Base-by-base conservation (phyloP, 2,113 vertebrate species). In the Nicator chloris region DNA sequence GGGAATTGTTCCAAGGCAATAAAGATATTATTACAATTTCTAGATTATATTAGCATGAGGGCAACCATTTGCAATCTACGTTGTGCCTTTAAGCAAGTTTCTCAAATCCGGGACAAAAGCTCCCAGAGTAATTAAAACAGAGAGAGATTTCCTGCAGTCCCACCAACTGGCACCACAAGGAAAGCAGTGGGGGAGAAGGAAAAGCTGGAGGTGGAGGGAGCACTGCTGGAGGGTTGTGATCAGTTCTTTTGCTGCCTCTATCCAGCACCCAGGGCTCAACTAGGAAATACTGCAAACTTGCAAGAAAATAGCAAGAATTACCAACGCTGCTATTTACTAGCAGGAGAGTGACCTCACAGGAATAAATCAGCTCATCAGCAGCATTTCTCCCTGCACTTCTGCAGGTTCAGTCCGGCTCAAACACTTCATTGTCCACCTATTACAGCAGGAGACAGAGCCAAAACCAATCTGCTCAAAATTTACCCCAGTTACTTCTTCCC, bases 1-100 rank as follows among this genome's bases (percentile, higher is more conserved):
- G 66, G 65, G 79, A 87, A 82, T 68, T 59, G 65, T 33, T 91
- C 91, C 82, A 70, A 64, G 60, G 10, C 2, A 4, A 77, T 65
- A 70, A 53, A 88, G 66, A 90, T 82, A 86, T 50, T 78, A 91
- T 70, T 90, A 71, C 82, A 63, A 57, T 84, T 83, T 90, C 92
- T 75, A 75, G 86, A 68, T 93, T 86, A 76, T 49, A 86, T 82
- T 83, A 92, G 76, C 76, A 40, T 2, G 40, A 84, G 72, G 82
- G 53, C 60, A 60, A 64, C 56, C 72, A 68, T 59, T 83, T 70
- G 60, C 47, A 33, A 47, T 64, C 81, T 47, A 44, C 15, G 4
- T 17, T 21, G 49, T 31, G 13, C 40, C 42, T 76, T 82, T 18
- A 86, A 56, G 63, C 13, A 17, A 63, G 44, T 40, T 82, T 44